Percentiles rank a stretch among this genome's conserved stretches.
These are phyloP conservation scores for Dendrolimus punctatus DNA, from an alignment of 1,140 invertebrate species.

Conservation along the genomic window DNA sequence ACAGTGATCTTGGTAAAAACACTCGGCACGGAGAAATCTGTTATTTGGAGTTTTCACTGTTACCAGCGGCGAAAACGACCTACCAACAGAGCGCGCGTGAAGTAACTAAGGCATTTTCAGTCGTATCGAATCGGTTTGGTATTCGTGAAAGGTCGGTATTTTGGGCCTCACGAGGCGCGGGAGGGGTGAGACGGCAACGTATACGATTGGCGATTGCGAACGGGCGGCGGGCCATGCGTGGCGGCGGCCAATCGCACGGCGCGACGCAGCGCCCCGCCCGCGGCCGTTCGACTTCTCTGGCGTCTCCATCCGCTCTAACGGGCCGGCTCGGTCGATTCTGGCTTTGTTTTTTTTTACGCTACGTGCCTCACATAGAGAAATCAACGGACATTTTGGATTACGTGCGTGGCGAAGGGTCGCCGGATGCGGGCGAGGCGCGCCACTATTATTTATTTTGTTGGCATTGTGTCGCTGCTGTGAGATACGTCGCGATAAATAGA, in stretches of 20 bases:
- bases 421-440: constrained; percentile 49
- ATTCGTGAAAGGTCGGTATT: constrained; percentile 67
- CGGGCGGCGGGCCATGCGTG: constrained; percentile 61
- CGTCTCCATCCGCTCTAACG: constrained; percentile 34
- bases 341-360: constrained; percentile 47
- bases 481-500: constrained; percentile 61
- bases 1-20: neutral
- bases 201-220: constrained; percentile 41
- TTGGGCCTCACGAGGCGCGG: constrained; percentile 46
- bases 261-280: constrained; percentile 65
- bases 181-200: constrained; percentile 22
- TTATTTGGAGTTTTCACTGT: constrained; percentile 23
- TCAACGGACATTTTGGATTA: constrained; percentile 70
- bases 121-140: constrained; percentile 65
- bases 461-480: constrained; percentile 36
- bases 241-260: constrained; percentile 38
- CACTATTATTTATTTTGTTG: constrained; percentile 59
- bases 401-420: constrained; percentile 45
- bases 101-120: constrained; percentile 70
- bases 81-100: constrained; percentile 45
- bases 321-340: constrained; percentile 36
- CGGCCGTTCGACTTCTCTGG: constrained; percentile 25
- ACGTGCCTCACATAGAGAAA: constrained; percentile 57
- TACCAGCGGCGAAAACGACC: constrained; percentile 47
- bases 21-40: neutral